Evolutionary conservation across 1,140 invertebrate genomes (phyloP).

Genomic region (Drosophila sucinea): DNA sequence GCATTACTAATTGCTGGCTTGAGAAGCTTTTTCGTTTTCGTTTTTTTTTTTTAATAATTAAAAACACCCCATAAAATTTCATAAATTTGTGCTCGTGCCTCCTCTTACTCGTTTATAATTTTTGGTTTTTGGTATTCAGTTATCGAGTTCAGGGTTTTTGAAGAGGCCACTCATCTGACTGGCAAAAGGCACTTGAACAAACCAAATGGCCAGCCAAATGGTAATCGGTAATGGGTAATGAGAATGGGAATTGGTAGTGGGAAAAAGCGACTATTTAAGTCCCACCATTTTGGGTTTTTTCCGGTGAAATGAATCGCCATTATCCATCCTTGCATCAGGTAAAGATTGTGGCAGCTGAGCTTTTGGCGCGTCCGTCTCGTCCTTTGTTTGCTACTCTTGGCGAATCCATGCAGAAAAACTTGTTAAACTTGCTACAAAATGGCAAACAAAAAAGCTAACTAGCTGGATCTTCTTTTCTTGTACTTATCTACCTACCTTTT

Average conservation of each 20-base stretch:
- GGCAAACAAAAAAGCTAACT: conserved; percentile 36
- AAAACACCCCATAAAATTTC: conserved; percentile 62
- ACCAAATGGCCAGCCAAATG: conserved; percentile 7
- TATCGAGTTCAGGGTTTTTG: background rate
- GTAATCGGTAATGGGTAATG: background rate
- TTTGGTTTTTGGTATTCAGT: conserved; percentile 22
- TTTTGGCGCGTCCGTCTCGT: conserved; percentile 35
- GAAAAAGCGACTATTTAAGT: background rate
- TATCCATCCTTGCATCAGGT: background rate
- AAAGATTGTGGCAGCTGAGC: conserved; percentile 20
- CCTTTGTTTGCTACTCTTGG: conserved; percentile 41
- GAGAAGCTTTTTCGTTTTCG: conserved; percentile 15
- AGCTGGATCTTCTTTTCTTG: conserved; percentile 29
- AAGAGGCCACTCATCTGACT: background rate
- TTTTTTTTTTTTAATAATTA: conserved; percentile 26
- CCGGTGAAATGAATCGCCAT: background rate
- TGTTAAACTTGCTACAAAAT: conserved; percentile 30
- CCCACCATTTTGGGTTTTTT: conserved; percentile 5
- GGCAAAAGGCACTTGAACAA: conserved; percentile 6
- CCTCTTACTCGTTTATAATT: conserved; percentile 28
- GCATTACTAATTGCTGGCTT: conserved; percentile 27
- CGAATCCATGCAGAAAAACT: conserved; percentile 50
- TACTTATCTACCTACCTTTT: conserved; percentile 34
- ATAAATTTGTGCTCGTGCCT: conserved; percentile 69
- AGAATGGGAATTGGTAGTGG: background rate